Conservation (phyloP, 2,888 invertebrate species). For the Epinotia demarniana region DNA sequence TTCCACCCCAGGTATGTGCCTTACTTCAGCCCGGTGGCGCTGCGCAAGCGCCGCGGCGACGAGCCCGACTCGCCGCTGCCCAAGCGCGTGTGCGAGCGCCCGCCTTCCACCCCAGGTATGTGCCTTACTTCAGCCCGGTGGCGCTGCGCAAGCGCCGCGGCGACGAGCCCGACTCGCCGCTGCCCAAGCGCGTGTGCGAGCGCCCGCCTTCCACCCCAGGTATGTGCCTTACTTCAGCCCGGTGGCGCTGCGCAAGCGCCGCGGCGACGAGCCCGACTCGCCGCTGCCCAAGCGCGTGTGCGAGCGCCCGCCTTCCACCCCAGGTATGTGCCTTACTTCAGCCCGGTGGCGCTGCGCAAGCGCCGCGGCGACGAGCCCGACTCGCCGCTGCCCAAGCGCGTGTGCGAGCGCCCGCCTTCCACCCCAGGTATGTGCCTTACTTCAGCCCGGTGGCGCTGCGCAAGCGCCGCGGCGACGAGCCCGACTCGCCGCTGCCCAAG, state of each 20-base stretch:
- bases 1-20: no score
- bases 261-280: constrained; percentile 68
- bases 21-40: constrained; percentile 86
- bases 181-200: constrained; percentile 75
- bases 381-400: constrained; percentile 73
- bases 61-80: constrained; percentile 65
- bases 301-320: constrained; percentile 54
- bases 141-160: constrained; percentile 76
- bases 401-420: constrained; percentile 64
- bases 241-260: constrained; percentile 73
- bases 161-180: constrained; percentile 65
- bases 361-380: constrained; percentile 69
- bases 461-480: constrained; percentile 73
- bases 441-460: constrained; percentile 85
- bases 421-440: no score
- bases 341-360: constrained; percentile 81
- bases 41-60: constrained; percentile 75
- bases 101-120: constrained; percentile 41
- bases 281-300: constrained; percentile 76
- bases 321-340: no score
- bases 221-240: no score
- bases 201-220: constrained; percentile 49
- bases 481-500: constrained; percentile 70
- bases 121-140: constrained; percentile 87
- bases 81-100: constrained; percentile 74